Evolutionary conservation across 2,797 vertebrate species (phyloP).

Genomic region (Phylloscopus collybita): DNA sequence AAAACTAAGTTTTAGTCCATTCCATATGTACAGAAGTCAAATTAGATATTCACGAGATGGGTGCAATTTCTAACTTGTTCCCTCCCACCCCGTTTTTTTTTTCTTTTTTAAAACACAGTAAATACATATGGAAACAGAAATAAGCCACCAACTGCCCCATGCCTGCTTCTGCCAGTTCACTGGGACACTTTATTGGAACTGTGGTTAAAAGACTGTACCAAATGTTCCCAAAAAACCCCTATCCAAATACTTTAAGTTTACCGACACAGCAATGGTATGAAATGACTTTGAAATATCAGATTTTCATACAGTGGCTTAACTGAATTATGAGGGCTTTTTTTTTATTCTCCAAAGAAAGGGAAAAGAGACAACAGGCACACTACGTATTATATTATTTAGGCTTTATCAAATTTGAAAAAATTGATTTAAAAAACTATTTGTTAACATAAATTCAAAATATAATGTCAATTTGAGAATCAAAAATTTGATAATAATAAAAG

Average conservation of each 20-base stretch:
- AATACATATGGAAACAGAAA: neutral
- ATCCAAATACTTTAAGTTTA: neutral
- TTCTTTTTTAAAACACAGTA: neutral
- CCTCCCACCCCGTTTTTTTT: no score
- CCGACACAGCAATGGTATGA: neutral
- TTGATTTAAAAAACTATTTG: neutral
- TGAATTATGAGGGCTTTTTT: neutral
- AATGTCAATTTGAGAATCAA: neutral
- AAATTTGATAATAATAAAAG: neutral
- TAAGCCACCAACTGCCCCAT: neutral
- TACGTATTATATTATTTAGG: neutral
- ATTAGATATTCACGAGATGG: neutral
- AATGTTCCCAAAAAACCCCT: neutral
- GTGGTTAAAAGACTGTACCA: neutral
- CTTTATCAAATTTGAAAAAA: neutral
- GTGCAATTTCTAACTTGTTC: neutral
- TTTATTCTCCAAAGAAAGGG: neutral
- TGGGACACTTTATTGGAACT: neutral
- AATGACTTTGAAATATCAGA: neutral
- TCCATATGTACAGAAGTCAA: neutral
- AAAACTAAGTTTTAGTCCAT: neutral
- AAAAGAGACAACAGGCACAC: neutral
- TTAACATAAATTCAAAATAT: neutral
- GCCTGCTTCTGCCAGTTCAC: neutral
- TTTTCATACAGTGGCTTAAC: neutral